Evolutionary conservation across 2,888 invertebrate genomes (phyloP), one percentile per base, ranked within the genome.

Genomic region (Eristalis pertinax): DNA sequence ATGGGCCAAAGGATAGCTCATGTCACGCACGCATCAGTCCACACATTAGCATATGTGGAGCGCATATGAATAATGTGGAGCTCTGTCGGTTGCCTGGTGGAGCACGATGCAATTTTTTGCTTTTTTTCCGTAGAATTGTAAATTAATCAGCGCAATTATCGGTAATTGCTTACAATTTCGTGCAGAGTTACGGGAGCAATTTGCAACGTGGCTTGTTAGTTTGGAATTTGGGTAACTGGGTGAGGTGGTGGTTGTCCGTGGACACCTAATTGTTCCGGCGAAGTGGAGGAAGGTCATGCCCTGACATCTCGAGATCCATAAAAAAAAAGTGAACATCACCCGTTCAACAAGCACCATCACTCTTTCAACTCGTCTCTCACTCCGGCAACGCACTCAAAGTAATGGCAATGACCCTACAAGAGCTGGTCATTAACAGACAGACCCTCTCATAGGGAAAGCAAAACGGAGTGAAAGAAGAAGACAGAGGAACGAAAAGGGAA

Each of bases 21-120:
- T 81, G 81, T 72, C 86, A 83, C 75, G 86, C 83, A 86, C 78
- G 75, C 83, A 83, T 83, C 83, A 72, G 83, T 83, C 72, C 74
- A 72, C 78, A 78, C 56, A 78, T 86, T 83, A 79, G 63, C 82
- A 63, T 64, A 74, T 79, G 65, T 78, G 78, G 86, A 65, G 62
- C 41, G 74, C 69, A 82, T 86, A 82, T 74, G 65, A 82, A 86
- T 81, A 81, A 77, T 70, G 65, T 72, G 75, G 86, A 62, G 62
- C 41, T 32, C 26, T 4, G 4, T 26, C 26, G n/a, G 26, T 29
- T 74, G 65, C 74, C 77, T 81, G 77, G 73, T 67, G 50, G 22
- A 43, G 22, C 4, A 64, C 32, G 38, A 24, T 41, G 56, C n/a
- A 38, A 41, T 26, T 26, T 43, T 63, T 19, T 65, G 8, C 43